Conservation (phyloP, 2,113 vertebrate species). For the Chrysemys picta region DNA sequence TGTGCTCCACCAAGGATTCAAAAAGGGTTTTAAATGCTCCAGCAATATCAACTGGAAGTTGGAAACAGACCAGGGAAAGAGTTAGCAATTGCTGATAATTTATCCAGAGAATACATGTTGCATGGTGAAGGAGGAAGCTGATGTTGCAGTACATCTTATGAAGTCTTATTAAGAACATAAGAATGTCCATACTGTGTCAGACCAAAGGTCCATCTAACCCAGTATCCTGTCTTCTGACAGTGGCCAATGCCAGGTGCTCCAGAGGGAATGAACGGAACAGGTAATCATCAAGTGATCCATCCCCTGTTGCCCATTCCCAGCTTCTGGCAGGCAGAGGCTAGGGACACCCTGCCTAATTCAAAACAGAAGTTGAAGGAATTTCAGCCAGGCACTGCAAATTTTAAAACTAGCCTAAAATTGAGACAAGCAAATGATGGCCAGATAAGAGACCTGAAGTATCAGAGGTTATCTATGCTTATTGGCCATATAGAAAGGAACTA, state of each 20-base stretch:
- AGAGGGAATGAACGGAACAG: too few relatives aligned
- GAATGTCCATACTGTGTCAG: too few relatives aligned
- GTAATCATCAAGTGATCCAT: too few relatives aligned
- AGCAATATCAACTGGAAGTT: neutral
- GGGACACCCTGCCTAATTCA: neutral
- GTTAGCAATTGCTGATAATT: neutral
- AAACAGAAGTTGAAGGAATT: neutral
- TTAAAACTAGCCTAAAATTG: too few relatives aligned
- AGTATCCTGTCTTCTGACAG: too few relatives aligned
- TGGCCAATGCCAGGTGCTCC: too few relatives aligned
- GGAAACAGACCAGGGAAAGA: neutral
- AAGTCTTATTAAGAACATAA: neutral
- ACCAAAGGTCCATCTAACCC: too few relatives aligned
- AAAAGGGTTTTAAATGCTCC: neutral
- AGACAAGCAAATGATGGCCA: neutral
- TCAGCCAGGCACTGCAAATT: neutral
- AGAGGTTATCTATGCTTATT: neutral
- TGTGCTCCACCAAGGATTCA: neutral
- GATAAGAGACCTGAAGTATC: neutral
- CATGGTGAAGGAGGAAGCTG: neutral
- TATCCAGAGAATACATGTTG: neutral
- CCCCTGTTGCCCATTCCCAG: too few relatives aligned
- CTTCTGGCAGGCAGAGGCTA: too few relatives aligned
- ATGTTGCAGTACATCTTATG: neutral
- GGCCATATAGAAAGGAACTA: neutral